A percentile compares a stretch with the other conserved stretches of the same genome.
Conservation (phyloP, 1,140 invertebrate genomes). For the Hylaeus anthracinus region DNA sequence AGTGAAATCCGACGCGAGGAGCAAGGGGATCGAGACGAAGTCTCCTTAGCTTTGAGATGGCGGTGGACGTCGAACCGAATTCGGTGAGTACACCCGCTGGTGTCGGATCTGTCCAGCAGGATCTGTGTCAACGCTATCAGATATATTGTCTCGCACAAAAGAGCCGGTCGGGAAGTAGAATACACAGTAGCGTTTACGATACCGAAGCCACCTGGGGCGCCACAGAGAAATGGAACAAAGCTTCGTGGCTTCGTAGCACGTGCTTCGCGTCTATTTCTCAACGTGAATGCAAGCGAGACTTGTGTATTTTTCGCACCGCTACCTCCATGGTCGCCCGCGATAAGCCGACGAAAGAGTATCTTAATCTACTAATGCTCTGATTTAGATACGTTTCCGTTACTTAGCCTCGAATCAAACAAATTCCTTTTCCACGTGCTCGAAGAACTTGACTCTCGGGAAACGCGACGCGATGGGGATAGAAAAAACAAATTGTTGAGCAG, state of each 20-base stretch:
- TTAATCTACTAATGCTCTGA: background rate
- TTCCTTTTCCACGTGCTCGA: too few relatives aligned
- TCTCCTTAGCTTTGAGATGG: background rate
- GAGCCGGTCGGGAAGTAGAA: background rate
- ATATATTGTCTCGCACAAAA: slow-evolving; percentile 24
- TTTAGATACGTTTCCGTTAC: too few relatives aligned
- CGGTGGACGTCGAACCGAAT: slow-evolving; percentile 7
- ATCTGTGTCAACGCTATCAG: slow-evolving; percentile 33
- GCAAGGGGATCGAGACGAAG: background rate
- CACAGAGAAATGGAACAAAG: slow-evolving; percentile 14
- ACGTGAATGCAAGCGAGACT: background rate
- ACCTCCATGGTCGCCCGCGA: background rate
- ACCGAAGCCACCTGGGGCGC: background rate
- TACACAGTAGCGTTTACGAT: slow-evolving; percentile 18
- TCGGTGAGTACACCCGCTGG: background rate
- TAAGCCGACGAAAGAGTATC: background rate
- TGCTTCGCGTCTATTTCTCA: background rate
- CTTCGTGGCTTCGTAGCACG: background rate
- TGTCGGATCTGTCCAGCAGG: slow-evolving; percentile 15
- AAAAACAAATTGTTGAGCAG: too few relatives aligned
- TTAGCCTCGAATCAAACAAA: too few relatives aligned
- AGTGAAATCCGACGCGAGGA: slow-evolving; percentile 10
- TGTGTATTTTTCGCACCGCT: background rate
- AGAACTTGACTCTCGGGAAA: too few relatives aligned
- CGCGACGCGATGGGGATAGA: too few relatives aligned